A percentile compares a stretch with the other conserved stretches of the same genome.
Conservation (phyloP, 2,113 vertebrate genomes). For the Tyto alba region DNA sequence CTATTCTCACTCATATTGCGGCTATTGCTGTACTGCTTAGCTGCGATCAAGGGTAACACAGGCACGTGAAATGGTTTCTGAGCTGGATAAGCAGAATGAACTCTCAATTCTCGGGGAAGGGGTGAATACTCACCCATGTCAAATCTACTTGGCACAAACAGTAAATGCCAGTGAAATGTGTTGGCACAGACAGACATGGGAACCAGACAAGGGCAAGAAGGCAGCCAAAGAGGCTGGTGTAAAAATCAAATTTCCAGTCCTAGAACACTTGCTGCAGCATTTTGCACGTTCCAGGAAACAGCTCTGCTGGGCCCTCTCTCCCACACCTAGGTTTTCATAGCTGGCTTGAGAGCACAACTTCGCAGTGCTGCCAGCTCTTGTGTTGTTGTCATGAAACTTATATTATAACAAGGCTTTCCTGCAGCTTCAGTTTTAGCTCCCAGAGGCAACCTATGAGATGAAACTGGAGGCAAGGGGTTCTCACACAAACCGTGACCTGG, state of each 20-base stretch:
- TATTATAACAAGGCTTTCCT: background rate
- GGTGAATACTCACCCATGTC: background rate
- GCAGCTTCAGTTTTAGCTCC: background rate
- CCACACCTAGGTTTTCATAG: background rate
- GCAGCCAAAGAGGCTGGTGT: background rate
- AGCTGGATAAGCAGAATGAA: background rate
- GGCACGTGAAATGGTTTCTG: background rate
- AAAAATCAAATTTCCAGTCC: background rate
- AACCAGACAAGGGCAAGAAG: background rate
- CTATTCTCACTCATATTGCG: background rate
- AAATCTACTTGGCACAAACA: background rate
- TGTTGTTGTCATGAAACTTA: background rate
- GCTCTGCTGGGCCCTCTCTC: background rate
- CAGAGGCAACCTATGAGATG: background rate
- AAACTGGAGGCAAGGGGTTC: background rate
- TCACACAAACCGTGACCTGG: background rate
- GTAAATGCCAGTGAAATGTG: background rate
- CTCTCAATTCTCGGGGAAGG: background rate
- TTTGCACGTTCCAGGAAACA: background rate
- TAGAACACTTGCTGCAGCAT: background rate
- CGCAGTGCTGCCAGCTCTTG: background rate
- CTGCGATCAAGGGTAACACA: background rate
- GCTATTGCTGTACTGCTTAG: background rate
- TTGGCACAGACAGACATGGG: background rate
- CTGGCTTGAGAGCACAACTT: background rate